phyloP scores from a whole-genome alignment of 2,113 vertebrate species.

The Spermophilus dauricus region DNA sequence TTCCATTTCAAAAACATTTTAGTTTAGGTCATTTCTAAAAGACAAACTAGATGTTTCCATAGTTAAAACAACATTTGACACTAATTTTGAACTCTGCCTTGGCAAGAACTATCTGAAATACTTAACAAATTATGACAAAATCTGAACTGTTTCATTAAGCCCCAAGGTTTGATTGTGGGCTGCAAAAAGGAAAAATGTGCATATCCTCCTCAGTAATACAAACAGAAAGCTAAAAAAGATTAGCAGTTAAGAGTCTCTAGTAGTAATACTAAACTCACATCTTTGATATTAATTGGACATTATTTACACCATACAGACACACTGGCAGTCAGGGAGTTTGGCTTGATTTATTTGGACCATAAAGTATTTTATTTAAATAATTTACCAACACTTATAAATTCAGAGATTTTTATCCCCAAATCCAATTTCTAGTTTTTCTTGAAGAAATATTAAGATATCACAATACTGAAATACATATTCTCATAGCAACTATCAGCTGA shows the following conservation, averaged over 20 bases:
- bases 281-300: conserved; percentile 60
- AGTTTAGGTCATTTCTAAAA: conserved; percentile 42
- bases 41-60: conserved; percentile 45
- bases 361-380: conserved; percentile 60
- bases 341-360: conserved; percentile 71
- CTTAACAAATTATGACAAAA: conserved; percentile 48
- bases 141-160: conserved; percentile 48
- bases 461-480: conserved; percentile 42
- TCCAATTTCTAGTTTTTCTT: conserved; percentile 61
- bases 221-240: conserved; percentile 29
- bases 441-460: conserved; percentile 15
- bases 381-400: conserved; percentile 58
- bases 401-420: conserved; percentile 38
- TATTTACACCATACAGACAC: conserved; percentile 72
- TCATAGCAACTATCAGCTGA: conserved; percentile 14
- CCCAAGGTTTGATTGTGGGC: background rate
- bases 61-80: conserved; percentile 56
- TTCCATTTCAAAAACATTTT: conserved; percentile 64
- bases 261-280: conserved; percentile 19
- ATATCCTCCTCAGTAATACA: conserved; percentile 37
- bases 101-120: conserved; percentile 54
- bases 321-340: conserved; percentile 50
- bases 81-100: conserved; percentile 53
- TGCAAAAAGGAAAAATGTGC: conserved; percentile 49
- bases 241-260: conserved; percentile 38